phyloP scores from a whole-genome alignment of 2,888 invertebrate genomes.

The Apodemia zela region DNA sequence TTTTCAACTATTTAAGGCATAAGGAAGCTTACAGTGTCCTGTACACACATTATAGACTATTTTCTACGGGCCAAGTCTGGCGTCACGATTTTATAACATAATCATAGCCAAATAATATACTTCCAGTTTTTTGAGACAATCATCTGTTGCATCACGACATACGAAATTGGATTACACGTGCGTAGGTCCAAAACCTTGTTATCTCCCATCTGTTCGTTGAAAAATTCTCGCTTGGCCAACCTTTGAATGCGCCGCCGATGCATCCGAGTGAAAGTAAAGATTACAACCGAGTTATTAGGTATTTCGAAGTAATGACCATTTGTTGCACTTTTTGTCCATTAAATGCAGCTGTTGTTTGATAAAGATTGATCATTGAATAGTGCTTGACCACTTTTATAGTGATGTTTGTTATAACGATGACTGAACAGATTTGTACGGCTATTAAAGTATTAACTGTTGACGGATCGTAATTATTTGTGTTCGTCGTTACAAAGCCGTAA shows the following conservation, averaged over 20 bases:
- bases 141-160: conserved; percentile 27
- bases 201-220: conserved; percentile 41
- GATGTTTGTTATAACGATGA: background rate
- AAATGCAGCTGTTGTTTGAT: conserved; percentile 40
- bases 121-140: conserved; percentile 24
- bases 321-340: conserved; percentile 53
- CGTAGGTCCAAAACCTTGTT: conserved; percentile 27
- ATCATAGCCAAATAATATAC: background rate
- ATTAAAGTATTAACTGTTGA: no score
- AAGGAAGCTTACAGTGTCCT: no score
- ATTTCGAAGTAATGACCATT: conserved; percentile 63
- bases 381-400: conserved; percentile 19
- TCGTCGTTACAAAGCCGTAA: no score
- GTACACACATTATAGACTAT: no score
- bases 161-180: conserved; percentile 31
- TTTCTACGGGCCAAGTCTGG: no score
- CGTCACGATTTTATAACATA: background rate
- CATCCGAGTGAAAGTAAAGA: conserved; percentile 66
- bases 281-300: conserved; percentile 68
- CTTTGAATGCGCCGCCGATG: conserved; percentile 44
- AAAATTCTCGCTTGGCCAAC: conserved; percentile 25
- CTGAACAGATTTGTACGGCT: background rate
- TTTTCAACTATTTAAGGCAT: no score
- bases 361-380: conserved; percentile 36
- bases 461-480: no score